These are phyloP conservation scores for Garrulus glandarius DNA, from an alignment of 2,797 vertebrate species.

Conservation along the genomic window DNA sequence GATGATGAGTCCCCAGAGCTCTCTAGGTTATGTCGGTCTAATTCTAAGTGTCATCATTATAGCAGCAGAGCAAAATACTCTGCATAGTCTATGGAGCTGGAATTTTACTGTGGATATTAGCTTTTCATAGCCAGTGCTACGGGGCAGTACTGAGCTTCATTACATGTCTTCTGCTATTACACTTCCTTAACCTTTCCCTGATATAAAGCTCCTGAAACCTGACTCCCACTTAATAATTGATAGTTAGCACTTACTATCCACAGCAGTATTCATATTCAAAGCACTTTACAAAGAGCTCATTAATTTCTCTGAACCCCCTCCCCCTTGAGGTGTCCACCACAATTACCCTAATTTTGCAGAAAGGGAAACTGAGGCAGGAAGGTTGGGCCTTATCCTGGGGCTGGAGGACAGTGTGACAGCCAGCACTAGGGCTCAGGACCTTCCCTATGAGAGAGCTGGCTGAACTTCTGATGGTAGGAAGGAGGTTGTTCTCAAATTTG, in stretches of 20 bases:
- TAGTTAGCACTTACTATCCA: constrained; percentile 22
- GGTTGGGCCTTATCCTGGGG: neutral
- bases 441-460: neutral
- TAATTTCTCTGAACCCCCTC: neutral
- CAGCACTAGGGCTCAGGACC: neutral
- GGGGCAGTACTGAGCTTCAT: constrained; percentile 30
- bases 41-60: constrained; percentile 71
- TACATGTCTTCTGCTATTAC: constrained; percentile 11
- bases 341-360: neutral
- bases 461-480: neutral
- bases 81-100: constrained; percentile 33
- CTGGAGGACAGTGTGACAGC: neutral
- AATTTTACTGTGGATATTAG: constrained; percentile 39
- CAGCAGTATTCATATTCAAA: constrained; percentile 24
- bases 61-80: constrained; percentile 57
- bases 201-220: constrained; percentile 52
- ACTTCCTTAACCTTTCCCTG: constrained; percentile 45
- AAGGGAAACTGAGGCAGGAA: constrained; percentile 32
- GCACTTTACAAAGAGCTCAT: constrained; percentile 23
- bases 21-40: constrained; percentile 59
- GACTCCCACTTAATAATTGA: constrained; percentile 56
- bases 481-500: neutral
- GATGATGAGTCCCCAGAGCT: constrained; percentile 69
- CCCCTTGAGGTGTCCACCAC: neutral
- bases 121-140: constrained; percentile 17